Evolutionary conservation across 2,888 invertebrate genomes (phyloP), one percentile per base, ranked within the genome.

Genomic region (Desoria tigrina): DNA sequence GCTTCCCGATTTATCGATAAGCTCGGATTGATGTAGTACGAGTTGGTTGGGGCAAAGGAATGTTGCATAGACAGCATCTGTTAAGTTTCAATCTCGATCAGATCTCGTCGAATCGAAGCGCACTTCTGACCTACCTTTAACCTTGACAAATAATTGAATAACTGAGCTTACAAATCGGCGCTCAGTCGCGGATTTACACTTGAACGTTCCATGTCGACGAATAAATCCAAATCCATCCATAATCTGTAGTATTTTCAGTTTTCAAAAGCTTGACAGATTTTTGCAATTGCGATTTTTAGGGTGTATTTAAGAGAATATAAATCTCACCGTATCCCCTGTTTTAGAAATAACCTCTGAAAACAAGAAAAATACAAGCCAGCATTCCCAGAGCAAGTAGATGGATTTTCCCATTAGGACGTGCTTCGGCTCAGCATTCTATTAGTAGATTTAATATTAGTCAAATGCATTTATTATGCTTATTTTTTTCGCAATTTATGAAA

Each of bases 101-200:
- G 4, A 32, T 32, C 11, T 32, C 11, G 11, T 4, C 11, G n/a
- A n/a, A n/a, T n/a, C n/a, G n/a, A 32, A 32, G 4, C 32, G 6
- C 32, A 32, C 11, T 32, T 32, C 11, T 32, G 32, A 32, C 4
- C 6, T 32, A 32, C 6, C 4, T 32, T 11, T n/a, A n/a, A n/a
- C n/a, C 39, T 39, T 11, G 39, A 16, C 16, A 18, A 9, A 18
- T 9, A 21, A 45, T 21, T 45, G 6, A 6, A n/a, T 9, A 21
- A 45, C 16, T 6, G 32, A 32, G 16, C 45, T 45, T 45, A 45
- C 45, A 16, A 45, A 45, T 45, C 45, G n/a, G 6, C 45, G 45
- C 21, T 45, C 45, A 21, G 6, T 9, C 16, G 45, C n/a, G 4
- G 18, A 18, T 45, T 45, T 45, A 21, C 45, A 45, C n/a, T 9